These are phyloP conservation scores for Cygnus buccinator DNA, from an alignment of 2,113 vertebrate genomes.

Conservation along the genomic window DNA sequence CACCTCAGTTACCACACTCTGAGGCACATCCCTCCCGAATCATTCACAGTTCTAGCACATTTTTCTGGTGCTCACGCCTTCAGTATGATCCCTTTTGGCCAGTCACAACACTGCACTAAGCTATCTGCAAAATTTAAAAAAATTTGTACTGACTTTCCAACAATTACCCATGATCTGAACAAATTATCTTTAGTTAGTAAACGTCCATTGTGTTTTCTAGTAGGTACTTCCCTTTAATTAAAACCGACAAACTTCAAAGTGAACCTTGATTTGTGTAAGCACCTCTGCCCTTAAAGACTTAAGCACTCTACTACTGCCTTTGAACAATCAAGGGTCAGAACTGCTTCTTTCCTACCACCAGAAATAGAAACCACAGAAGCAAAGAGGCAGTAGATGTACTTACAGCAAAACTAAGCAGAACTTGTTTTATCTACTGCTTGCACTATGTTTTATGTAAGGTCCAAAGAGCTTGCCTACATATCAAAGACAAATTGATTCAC, in stretches of 20 bases:
- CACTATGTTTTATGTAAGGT: not conserved
- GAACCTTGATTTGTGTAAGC: not conserved
- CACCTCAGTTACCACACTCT: not conserved
- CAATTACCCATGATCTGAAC: not conserved
- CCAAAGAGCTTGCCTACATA: not conserved
- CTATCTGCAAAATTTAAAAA: not conserved
- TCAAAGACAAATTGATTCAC: conserved; percentile 14
- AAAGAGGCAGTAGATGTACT: not conserved
- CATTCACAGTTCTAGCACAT: not conserved
- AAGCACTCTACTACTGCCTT: not conserved
- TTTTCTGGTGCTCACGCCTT: not conserved
- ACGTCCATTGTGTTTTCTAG: not conserved
- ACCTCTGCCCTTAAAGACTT: not conserved
- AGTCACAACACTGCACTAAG: not conserved
- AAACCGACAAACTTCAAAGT: not conserved
- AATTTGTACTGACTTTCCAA: not conserved
- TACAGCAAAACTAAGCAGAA: not conserved
- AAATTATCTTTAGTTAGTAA: not conserved
- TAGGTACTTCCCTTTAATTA: not conserved
- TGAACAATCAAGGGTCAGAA: not conserved
- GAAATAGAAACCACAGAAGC: not conserved
- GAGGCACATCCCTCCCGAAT: not conserved
- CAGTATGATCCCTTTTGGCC: not conserved
- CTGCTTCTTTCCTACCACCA: not conserved
- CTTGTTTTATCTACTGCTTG: not conserved